Evolutionary conservation across 2,888 invertebrate genomes (phyloP).

Genomic region (Brenthis ino): DNA sequence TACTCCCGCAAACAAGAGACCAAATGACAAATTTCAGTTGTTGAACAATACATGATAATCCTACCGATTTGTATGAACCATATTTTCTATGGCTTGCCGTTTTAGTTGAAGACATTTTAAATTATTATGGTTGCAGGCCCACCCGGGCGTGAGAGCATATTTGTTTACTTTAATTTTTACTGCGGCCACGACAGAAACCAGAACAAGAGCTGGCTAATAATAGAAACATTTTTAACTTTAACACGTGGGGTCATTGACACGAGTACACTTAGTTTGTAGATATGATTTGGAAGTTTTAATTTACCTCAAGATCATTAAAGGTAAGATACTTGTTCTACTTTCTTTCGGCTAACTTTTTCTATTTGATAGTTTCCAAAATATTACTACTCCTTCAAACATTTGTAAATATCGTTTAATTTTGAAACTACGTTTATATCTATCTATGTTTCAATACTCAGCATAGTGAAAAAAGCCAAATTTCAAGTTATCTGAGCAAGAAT

Average conservation of each 20-base stretch:
- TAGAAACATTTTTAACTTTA: conserved; percentile 70
- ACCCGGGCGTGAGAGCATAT: conserved; percentile 74
- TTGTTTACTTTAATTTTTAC: conserved; percentile 81
- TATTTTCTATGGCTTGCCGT: conserved; percentile 28
- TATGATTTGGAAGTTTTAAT: conserved; percentile 4
- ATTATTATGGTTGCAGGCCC: conserved; percentile 59
- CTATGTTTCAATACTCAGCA: no score
- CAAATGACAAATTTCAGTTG: conserved; percentile 59
- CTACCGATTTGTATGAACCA: conserved; percentile 46
- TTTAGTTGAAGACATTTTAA: conserved; percentile 45
- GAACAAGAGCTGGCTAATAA: conserved; percentile 73
- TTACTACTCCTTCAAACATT: no score
- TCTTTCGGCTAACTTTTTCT: no score
- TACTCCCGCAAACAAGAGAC: conserved; percentile 45
- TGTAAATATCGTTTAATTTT: no score
- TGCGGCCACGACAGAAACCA: conserved; percentile 80
- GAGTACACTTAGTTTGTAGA: conserved; percentile 16
- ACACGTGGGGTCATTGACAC: conserved; percentile 75
- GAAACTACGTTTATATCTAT: no score
- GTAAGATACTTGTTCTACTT: no score
- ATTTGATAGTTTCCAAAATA: no score
- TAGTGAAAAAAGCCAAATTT: no score
- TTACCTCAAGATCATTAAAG: no score
- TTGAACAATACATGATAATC: conserved; percentile 46
- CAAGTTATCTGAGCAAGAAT: no score